Evolutionary conservation across 2,888 invertebrate species (phyloP), one percentile per base, ranked within the genome.

Genomic region (Drosophila mercatorum): DNA sequence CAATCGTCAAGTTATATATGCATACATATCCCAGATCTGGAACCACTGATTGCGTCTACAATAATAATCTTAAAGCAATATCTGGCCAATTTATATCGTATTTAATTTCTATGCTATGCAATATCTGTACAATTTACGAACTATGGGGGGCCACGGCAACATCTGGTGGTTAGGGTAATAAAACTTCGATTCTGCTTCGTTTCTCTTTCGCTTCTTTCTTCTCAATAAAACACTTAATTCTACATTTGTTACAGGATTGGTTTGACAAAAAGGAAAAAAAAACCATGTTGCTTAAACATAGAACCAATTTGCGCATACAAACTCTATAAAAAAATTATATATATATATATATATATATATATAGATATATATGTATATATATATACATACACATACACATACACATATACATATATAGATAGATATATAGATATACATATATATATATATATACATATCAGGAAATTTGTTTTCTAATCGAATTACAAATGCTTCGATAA

Each of bases 191-290:
- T 56, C 36, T 49, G 57, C 65, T 81, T 82, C 72, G 62, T 74
- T 82, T 72, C 67, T 66, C 85, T 81, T 81, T 78, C 31, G 5
- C 71, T 80, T 83, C 44, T 73, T 34, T 34, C 34, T 71, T 69
- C 65, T 82, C 88, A 83, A 81, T 88, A 83, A 83, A 83, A 83
- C 83, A 83, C 83, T 83, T 83, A 83, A 66, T 41, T 60, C 88
- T 88, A 83, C 67, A 68, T 85, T 83, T 83, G 74, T 88, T 88
- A 82, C 83, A 85, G 58, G 66, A 65, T 75, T 72, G 62, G 62
- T 74, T 63, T 63, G 66, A 81, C 60, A 68, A 66, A 81, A 64
- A 44, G 57, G 10, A 31, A 44, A 36, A 62, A 62, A 68, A 49
- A 61, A 63, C 22, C 55, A 64, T 57, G 34, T 52, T 11, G 31